Evolutionary conservation across 1,140 invertebrate species (phyloP), one percentile per base, ranked within the genome.

Genomic region (Monochamus saltuarius): DNA sequence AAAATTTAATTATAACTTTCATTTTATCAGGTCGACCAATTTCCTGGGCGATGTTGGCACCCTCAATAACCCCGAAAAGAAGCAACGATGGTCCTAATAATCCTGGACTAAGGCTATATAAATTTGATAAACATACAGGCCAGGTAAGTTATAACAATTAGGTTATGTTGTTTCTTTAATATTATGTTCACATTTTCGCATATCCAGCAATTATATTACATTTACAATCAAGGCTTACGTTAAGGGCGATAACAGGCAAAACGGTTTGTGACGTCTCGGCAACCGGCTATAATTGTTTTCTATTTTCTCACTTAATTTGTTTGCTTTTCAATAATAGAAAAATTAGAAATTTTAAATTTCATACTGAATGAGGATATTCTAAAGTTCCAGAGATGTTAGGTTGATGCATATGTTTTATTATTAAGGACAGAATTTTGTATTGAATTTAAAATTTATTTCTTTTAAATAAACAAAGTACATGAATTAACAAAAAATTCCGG

Each of bases 41-140:
- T 19, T 91, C 89, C 0, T 92, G 89, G 86, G 85, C 91, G 64
- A 87, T 95, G 79, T 78, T 95, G 70, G 88, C 92, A 2, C 92
- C 94, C 3, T 89, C 92, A 40, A 84, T 96, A 34, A 92, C 90
- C 59, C 94, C 94, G 0, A 85, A 87, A 71, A 84, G 89, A 56
- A 84, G 84, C 19, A 81, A 82, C 7, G 83, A 85, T 35, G 86
- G 87, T 0, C 82, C 87, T 13, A 94, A 94, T 70, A 97, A 97
- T 79, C 94, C 94, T 2, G 92, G 91, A 8, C 78, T 96, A 39
- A 83, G 94, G 57, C 84, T 95, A 8, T 92, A 95, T 78, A 89
- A 94, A 77, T 95, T 93, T 73, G 89, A 95, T 75, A 89, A 87
- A 43, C 85, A 86, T 68, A 87, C 87, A 13, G 92, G 91, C 64